These are phyloP conservation scores for Mixornis gularis DNA, from an alignment of 2,113 vertebrate genomes.

Conservation along the genomic window DNA sequence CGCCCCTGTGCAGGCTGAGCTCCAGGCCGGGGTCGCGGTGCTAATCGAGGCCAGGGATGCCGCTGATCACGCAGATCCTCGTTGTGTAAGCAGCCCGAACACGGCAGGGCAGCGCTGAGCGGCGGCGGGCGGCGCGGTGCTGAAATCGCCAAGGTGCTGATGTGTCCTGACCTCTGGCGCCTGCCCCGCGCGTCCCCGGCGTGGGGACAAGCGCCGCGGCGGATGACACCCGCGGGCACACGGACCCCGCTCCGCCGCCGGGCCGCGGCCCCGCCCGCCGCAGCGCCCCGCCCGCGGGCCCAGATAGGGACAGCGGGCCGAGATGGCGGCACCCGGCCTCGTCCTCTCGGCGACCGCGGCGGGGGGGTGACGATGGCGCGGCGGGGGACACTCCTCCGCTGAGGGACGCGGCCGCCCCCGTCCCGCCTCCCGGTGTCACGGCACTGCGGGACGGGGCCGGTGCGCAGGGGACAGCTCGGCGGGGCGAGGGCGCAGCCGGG, in stretches of 20 bases:
- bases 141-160: rapidly evolving
- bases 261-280: background rate
- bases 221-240: background rate
- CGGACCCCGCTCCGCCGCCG: background rate
- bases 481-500: background rate
- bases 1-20: rapidly evolving
- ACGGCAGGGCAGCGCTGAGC: rapidly evolving
- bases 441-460: background rate
- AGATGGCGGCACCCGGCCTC: background rate
- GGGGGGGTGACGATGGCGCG: background rate
- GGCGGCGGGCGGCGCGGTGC: background rate
- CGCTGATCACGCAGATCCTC: background rate
- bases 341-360: background rate
- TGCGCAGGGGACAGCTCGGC: background rate
- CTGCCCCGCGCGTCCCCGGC: background rate
- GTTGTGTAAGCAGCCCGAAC: background rate
- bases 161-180: rapidly evolving
- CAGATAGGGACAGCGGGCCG: rapidly evolving
- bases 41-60: background rate
- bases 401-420: background rate
- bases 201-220: rapidly evolving
- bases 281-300: background rate
- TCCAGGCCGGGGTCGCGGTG: background rate
- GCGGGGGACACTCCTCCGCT: background rate
- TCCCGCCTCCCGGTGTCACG: background rate